Evolutionary conservation across 2,113 vertebrate species (phyloP).

Genomic region (Speoplatyrhinus poulsoni): DNA sequence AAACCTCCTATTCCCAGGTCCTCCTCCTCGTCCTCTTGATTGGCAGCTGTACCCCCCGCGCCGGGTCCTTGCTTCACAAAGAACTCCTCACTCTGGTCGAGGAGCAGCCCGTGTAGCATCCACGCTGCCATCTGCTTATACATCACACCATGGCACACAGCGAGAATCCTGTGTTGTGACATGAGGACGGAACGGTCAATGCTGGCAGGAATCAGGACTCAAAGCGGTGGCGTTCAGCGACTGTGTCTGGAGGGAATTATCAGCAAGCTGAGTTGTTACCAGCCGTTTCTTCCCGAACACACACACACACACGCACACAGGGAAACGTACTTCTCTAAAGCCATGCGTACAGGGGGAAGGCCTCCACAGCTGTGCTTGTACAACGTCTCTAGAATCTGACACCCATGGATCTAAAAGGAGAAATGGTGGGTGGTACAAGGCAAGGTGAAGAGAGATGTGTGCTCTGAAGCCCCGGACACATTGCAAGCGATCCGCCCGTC

Average conservation of each 20-base stretch:
- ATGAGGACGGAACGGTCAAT: too few relatives aligned
- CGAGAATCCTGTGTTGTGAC: slow-evolving; percentile 82
- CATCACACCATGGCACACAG: slow-evolving; percentile 96
- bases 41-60: slow-evolving; percentile 80
- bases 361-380: slow-evolving; percentile 97
- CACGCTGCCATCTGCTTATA: slow-evolving; percentile 98
- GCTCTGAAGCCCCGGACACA: background rate
- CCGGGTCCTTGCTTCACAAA: slow-evolving; percentile 94
- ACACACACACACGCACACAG: background rate
- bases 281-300: background rate
- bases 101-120: slow-evolving; percentile 94
- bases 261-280: background rate
- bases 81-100: slow-evolving; percentile 97
- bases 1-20: slow-evolving; percentile 94
- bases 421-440: slow-evolving; percentile 24
- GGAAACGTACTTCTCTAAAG: slow-evolving; percentile 89
- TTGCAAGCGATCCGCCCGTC: too few relatives aligned
- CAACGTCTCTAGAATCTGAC: slow-evolving; percentile 94
- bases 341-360: slow-evolving; percentile 91
- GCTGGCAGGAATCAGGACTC: too few relatives aligned
- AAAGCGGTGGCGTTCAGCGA: too few relatives aligned
- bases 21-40: slow-evolving; percentile 93
- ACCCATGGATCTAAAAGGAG: slow-evolving; percentile 89
- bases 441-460: background rate
- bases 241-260: too few relatives aligned